Percentiles rank a stretch among this genome's conserved stretches.
phyloP scores from a whole-genome alignment of 2,888 invertebrate genomes.

The Platycnemis pennipes region DNA sequence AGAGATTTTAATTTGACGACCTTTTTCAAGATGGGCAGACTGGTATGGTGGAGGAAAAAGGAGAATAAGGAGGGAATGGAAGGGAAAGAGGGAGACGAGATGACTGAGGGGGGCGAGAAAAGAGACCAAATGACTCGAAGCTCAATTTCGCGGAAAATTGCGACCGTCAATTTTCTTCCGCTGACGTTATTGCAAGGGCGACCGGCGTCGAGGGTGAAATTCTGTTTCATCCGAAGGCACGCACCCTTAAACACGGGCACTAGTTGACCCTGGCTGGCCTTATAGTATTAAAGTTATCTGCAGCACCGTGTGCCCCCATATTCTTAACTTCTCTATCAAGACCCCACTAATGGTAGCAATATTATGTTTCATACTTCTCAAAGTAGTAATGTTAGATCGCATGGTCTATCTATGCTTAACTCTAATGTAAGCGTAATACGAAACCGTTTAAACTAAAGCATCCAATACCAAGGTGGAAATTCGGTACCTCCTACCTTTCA shows the following conservation, averaged over 20 bases:
- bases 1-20: conserved; percentile 58
- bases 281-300: too few relatives aligned
- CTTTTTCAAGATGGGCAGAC: neutral
- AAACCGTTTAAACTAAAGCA: too few relatives aligned
- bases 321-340: too few relatives aligned
- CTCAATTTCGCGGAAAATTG: neutral
- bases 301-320: too few relatives aligned
- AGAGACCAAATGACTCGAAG: neutral
- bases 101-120: neutral
- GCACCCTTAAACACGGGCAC: neutral
- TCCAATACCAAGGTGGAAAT: too few relatives aligned
- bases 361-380: too few relatives aligned
- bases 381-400: too few relatives aligned
- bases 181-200: neutral
- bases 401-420: too few relatives aligned
- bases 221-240: neutral
- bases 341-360: too few relatives aligned
- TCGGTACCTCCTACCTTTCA: too few relatives aligned
- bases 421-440: too few relatives aligned
- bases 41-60: neutral
- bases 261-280: neutral
- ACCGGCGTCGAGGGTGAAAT: neutral
- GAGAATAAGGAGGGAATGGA: neutral
- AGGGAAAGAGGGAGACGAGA: too few relatives aligned
- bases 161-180: conserved; percentile 16